Base-by-base conservation (phyloP, 2,797 vertebrate genomes). In the Gobio occitaniae region DNA sequence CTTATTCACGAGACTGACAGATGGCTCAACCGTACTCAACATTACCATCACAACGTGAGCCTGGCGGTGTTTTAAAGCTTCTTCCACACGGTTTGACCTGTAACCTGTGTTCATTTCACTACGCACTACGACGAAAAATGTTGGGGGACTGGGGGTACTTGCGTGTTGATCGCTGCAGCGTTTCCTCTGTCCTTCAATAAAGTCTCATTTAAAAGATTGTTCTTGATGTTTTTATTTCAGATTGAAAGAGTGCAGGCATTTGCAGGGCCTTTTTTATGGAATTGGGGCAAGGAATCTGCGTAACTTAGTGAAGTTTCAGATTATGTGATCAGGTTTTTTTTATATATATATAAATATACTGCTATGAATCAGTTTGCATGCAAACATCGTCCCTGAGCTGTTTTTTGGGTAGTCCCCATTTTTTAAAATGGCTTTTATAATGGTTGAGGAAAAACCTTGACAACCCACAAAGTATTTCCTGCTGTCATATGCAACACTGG, bases 111-210 rank as follows among this genome's bases (percentile, higher is more conserved):
- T 47, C 66, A 59, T 78, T 79, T 83, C 85, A 86, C 63, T 77
- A 72, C 44, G 47, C 69, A 83, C 61, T 68, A 83, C 3, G 32
- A 75, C 6, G 0, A 87, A 59, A 68, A 16, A 54, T 66, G 70
- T 65, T 87, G 41, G 47, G 74, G 25, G 82, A 48, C n/a, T 11
- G 63, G 61, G 61, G 78, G 38, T 50, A 44, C 44, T 74, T 83
- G 76, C 38, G 72, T 63, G 74, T 69, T 74, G 80, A 85, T 68
- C 44, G 48, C 82, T 81, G 78, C 70, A 84, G 65, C 4, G 47
- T 59, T 83, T 72, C 63, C 79, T 87, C 63, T 86, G 36, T 84
- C 79, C 69, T 82, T 86, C 82, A 86, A 86, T 89, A 89, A 89
- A 89, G 48, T 65, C 65, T 83, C 44, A 79, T 84, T 74, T 82